phyloP scores from a whole-genome alignment of 2,797 vertebrate genomes.

The Muscicapa striata region DNA sequence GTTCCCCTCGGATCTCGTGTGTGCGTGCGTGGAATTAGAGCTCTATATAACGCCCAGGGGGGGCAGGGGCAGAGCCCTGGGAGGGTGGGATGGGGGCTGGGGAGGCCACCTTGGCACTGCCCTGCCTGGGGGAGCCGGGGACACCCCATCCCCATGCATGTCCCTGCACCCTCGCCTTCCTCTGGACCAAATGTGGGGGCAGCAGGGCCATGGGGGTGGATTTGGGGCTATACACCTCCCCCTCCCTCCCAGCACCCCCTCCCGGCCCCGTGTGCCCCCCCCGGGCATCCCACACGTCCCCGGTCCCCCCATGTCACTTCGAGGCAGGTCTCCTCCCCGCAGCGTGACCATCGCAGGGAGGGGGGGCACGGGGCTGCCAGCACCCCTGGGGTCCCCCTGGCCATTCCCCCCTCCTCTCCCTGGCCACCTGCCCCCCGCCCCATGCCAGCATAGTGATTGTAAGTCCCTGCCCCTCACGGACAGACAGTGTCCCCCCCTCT shows the following conservation, averaged over 20 bases:
- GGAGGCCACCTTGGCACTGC: not conserved
- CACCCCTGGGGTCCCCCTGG: not conserved
- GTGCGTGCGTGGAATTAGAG: conserved; percentile 59
- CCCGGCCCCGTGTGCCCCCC: not conserved
- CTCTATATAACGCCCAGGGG: conserved; percentile 14
- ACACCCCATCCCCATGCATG: too few relatives aligned
- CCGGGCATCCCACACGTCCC: not conserved
- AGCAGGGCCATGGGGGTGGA: too few relatives aligned
- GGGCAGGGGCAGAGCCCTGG: not conserved
- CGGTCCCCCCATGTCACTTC: not conserved
- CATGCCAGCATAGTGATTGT: conserved; percentile 14
- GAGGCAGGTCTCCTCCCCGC: not conserved
- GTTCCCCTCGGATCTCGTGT: conserved; percentile 52
- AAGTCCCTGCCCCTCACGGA: not conserved
- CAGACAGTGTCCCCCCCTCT: not conserved
- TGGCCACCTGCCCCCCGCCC: not conserved
- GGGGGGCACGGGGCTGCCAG: too few relatives aligned
- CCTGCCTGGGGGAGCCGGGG: not conserved
- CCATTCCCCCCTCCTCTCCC: not conserved
- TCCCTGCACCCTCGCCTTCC: too few relatives aligned
- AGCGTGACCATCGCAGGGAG: not conserved
- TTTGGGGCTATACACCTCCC: too few relatives aligned
- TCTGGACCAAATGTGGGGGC: too few relatives aligned
- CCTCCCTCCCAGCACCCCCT: not conserved
- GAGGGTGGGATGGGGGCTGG: not conserved